phyloP scores from a whole-genome alignment of 2,888 invertebrate genomes.

The Nineta flava region DNA sequence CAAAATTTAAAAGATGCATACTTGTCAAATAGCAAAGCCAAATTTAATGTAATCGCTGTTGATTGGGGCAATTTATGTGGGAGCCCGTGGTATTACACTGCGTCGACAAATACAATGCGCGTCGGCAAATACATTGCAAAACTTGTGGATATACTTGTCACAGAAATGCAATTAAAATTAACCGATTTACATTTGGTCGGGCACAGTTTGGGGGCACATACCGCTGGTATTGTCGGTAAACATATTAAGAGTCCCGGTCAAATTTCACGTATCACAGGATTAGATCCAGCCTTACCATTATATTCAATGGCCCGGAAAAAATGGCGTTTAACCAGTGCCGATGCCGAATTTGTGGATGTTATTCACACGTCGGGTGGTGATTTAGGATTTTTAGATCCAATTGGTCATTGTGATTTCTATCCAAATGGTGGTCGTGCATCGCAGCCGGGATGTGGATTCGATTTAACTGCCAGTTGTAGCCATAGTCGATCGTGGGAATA shows the following conservation, averaged over 20 bases:
- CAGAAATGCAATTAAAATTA: conserved; percentile 14
- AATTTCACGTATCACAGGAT: conserved; percentile 20
- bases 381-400: conserved; percentile 21
- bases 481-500: conserved; percentile 23
- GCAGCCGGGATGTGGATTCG: conserved; percentile 25
- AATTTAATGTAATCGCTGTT: conserved; percentile 26
- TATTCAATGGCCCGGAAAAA: conserved; percentile 1
- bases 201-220: conserved; percentile 26
- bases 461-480: conserved; percentile 19
- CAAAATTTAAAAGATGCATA: conserved; percentile 4
- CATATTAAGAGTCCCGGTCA: conserved; percentile 13
- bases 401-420: conserved; percentile 28
- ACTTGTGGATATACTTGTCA: conserved; percentile 20
- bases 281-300: conserved; percentile 5
- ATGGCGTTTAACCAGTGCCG: conserved; percentile 14
- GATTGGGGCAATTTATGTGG: conserved; percentile 21
- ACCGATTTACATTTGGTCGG: conserved; percentile 22
- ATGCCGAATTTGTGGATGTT: conserved; percentile 28
- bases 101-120: conserved; percentile 9
- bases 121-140: conserved; percentile 21
- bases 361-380: conserved; percentile 27
- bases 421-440: conserved; percentile 26
- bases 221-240: conserved; percentile 21
- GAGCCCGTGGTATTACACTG: conserved; percentile 2
- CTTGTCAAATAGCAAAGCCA: conserved; percentile 8